Percentiles rank a stretch among this genome's conserved stretches.
These are phyloP conservation scores for Neoascia interrupta DNA, from an alignment of 2,888 invertebrate species.

Conservation along the genomic window DNA sequence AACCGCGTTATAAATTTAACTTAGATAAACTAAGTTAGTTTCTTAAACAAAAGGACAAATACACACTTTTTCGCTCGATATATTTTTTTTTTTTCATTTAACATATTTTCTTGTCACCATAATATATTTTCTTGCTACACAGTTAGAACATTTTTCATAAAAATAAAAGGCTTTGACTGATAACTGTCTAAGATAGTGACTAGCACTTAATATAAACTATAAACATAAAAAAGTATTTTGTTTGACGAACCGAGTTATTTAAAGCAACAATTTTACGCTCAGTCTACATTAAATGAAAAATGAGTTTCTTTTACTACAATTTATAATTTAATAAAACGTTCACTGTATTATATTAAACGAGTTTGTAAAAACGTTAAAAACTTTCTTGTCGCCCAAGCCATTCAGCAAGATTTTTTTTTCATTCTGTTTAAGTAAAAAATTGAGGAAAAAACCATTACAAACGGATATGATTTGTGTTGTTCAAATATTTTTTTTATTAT, in stretches of 20 bases:
- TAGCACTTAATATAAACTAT: constrained; percentile 28
- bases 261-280: constrained; percentile 9
- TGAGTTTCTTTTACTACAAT: background rate
- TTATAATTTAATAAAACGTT: constrained; percentile 7
- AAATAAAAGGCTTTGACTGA: constrained; percentile 56
- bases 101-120: constrained; percentile 30
- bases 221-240: constrained; percentile 37
- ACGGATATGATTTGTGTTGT: constrained; percentile 3
- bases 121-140: constrained; percentile 19
- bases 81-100: constrained; percentile 13
- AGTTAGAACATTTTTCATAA: constrained; percentile 9
- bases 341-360: constrained; percentile 29
- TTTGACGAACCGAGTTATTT: constrained; percentile 10
- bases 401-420: constrained; percentile 51
- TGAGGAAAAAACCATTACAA: constrained; percentile 4
- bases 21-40: constrained; percentile 22
- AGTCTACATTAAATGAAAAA: constrained; percentile 15
- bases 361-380: too few species aligned
- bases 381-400: constrained; percentile 52
- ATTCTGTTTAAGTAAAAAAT: constrained; percentile 22
- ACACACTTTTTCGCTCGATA: constrained; percentile 13
- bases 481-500: background rate
- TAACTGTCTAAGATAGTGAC: constrained; percentile 53
- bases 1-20: constrained; percentile 48
- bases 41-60: constrained; percentile 4